phyloP scores from a whole-genome alignment of 2,797 vertebrate genomes.

The Parauchenoglanis ngamensis region DNA sequence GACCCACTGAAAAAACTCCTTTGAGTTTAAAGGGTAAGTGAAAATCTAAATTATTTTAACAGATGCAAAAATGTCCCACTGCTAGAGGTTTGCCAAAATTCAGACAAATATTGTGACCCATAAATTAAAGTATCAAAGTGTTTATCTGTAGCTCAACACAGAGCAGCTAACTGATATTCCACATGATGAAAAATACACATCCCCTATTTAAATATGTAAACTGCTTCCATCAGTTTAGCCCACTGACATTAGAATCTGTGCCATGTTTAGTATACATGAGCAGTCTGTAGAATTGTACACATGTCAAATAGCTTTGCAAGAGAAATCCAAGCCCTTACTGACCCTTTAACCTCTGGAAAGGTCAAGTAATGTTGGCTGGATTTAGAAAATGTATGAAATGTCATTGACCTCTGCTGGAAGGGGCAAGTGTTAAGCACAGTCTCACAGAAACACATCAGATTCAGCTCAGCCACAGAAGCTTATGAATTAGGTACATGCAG shows the following conservation, averaged over 20 bases:
- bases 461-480: slow-evolving; percentile 26
- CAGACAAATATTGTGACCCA: background rate
- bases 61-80: background rate
- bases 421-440: slow-evolving; percentile 44
- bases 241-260: background rate
- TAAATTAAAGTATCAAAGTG: slow-evolving; percentile 3
- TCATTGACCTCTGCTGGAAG: slow-evolving; percentile 48
- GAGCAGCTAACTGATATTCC: slow-evolving; percentile 34
- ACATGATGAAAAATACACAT: slow-evolving; percentile 21
- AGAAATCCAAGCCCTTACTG: slow-evolving; percentile 8
- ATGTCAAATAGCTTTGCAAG: slow-evolving; percentile 20
- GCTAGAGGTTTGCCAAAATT: background rate
- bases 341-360: slow-evolving; percentile 38
- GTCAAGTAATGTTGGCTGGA: slow-evolving; percentile 39
- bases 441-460: slow-evolving; percentile 43
- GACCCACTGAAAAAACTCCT: background rate
- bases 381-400: slow-evolving; percentile 39
- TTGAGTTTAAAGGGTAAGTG: background rate
- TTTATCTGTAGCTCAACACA: slow-evolving; percentile 5
- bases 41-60: background rate
- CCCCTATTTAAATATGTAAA: background rate
- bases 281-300: background rate
- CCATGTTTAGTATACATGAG: background rate
- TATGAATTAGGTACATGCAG: slow-evolving; percentile 32
- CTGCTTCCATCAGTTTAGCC: background rate